phyloP scores from a whole-genome alignment of 1,140 invertebrate genomes.

The Lasioglossum albipes region DNA sequence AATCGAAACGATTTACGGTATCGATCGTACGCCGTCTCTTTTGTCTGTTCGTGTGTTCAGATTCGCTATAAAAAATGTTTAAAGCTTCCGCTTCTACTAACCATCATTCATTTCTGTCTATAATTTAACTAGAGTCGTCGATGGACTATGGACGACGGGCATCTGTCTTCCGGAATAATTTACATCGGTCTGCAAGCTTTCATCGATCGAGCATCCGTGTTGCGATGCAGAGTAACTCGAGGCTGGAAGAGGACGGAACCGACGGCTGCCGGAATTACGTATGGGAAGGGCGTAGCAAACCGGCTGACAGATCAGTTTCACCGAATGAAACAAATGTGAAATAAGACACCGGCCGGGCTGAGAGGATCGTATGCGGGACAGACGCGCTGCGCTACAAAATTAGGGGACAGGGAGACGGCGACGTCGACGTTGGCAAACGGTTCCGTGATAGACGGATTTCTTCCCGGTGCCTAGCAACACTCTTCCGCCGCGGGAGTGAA shows the following conservation, averaged over 20 bases:
- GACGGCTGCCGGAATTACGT: neutral
- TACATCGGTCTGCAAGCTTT: neutral
- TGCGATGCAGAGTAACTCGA: neutral
- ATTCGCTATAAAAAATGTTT: no score
- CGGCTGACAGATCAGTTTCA: constrained; percentile 36
- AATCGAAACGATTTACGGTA: neutral
- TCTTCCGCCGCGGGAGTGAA: neutral
- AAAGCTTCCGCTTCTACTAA: no score
- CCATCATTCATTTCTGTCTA: no score
- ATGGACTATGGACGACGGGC: no score
- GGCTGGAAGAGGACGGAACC: neutral
- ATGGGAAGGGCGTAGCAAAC: neutral
- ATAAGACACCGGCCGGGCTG: neutral
- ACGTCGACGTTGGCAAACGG: constrained; percentile 15
- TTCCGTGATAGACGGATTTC: constrained; percentile 19
- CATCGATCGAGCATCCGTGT: neutral
- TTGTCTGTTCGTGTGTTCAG: no score
- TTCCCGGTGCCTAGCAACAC: constrained; percentile 26
- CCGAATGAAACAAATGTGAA: constrained; percentile 35
- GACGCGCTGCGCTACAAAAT: constrained; percentile 18
- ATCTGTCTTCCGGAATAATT: constrained; percentile 2
- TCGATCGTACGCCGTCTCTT: neutral
- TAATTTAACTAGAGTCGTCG: neutral
- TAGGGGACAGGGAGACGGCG: neutral
- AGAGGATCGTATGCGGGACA: neutral